Percentiles rank a stretch among this genome's conserved stretches.
These are phyloP conservation scores for Phenganax marumi DNA, from an alignment of 92 coral and sea anemone species.

Conservation along the genomic window DNA sequence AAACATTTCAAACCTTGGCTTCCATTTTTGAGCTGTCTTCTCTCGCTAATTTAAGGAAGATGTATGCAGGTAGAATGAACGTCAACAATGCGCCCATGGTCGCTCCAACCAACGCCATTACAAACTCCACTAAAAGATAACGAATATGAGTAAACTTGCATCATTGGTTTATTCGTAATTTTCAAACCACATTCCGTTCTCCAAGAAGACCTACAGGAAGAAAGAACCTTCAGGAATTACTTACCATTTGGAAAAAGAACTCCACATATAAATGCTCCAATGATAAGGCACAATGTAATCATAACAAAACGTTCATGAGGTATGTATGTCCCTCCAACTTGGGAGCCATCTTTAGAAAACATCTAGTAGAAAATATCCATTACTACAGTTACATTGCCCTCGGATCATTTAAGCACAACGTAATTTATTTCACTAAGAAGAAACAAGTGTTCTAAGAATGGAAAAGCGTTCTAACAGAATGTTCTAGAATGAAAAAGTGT, in stretches of 20 bases:
- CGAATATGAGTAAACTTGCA: background rate
- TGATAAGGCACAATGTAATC: constrained; percentile 64
- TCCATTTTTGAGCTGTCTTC: constrained; percentile 63
- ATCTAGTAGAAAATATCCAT: too few relatives aligned
- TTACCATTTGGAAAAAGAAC: constrained; percentile 89
- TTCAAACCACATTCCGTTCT: too few relatives aligned
- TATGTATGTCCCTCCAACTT: constrained; percentile 76
- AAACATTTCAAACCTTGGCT: constrained; percentile 62
- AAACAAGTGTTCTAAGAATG: too few relatives aligned
- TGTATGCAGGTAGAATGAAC: constrained; percentile 75
- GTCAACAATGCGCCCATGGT: constrained; percentile 88
- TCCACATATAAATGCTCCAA: constrained; percentile 69
- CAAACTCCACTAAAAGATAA: constrained; percentile 79
- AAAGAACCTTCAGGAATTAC: constrained; percentile 1
- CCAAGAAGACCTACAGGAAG: background rate
- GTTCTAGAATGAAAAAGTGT: too few relatives aligned
- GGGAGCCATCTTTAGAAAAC: constrained; percentile 4
- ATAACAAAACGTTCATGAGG: constrained; percentile 79
- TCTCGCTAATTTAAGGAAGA: constrained; percentile 69
- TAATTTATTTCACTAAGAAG: too few relatives aligned
- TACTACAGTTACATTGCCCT: too few relatives aligned
- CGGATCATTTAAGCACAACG: too few relatives aligned
- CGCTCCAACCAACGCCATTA: constrained; percentile 92
- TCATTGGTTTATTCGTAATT: too few relatives aligned
- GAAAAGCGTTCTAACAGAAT: too few relatives aligned